Conservation (phyloP, 2,888 invertebrate genomes). For the Philonicus albiceps region DNA sequence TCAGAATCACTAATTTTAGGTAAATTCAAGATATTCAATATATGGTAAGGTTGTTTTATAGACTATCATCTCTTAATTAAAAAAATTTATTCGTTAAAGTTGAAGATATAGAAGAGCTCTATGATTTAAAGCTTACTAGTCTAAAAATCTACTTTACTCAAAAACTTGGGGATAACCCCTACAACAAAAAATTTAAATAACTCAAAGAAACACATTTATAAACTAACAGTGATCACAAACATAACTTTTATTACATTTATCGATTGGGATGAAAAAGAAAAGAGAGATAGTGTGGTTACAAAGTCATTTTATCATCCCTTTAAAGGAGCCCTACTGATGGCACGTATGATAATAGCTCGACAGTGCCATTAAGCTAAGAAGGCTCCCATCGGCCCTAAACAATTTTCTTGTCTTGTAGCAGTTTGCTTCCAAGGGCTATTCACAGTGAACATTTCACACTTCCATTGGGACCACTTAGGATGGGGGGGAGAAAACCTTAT, state of each 20-base stretch:
- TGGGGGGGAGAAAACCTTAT: slow-evolving; percentile 7
- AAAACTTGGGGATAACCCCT: not conserved
- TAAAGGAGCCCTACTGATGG: not conserved
- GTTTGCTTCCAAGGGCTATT: not conserved
- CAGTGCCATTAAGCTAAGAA: slow-evolving; percentile 7
- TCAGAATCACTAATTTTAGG: too few species aligned
- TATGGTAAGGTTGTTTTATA: too few species aligned
- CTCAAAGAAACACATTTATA: not conserved
- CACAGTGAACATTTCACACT: slow-evolving; percentile 18
- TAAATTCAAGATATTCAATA: too few species aligned
- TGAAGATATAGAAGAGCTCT: not conserved
- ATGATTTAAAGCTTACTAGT: not conserved
- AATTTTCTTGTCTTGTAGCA: slow-evolving; percentile 34
- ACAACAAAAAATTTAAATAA: not conserved
- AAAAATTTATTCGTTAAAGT: too few species aligned
- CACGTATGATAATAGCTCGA: slow-evolving; percentile 23
- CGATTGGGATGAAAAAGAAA: not conserved
- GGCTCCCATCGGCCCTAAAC: slow-evolving; percentile 31
- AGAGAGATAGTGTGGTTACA: not conserved
- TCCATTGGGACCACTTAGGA: slow-evolving; percentile 27
- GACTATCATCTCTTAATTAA: too few species aligned
- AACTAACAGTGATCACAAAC: not conserved
- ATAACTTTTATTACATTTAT: not conserved
- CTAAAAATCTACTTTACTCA: not conserved
- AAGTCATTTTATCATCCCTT: not conserved